These are phyloP conservation scores for Liposcelis brunnea DNA, from an alignment of 2,888 invertebrate genomes.

Conservation along the genomic window DNA sequence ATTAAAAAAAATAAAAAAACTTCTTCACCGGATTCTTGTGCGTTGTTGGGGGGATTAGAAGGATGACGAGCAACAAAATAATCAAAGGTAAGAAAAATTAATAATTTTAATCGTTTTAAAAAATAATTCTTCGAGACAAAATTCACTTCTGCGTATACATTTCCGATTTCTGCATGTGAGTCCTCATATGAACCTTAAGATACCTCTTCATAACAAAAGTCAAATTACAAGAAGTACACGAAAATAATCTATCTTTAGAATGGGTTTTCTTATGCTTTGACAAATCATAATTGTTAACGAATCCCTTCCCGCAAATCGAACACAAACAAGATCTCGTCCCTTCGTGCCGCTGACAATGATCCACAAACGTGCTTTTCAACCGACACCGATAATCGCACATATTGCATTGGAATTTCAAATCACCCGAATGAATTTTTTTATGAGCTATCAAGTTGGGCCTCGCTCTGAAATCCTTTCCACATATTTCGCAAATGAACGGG, in stretches of 20 bases:
- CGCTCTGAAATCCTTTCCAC: background rate
- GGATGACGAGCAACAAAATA: no score
- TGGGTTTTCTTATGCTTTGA: conserved; percentile 1
- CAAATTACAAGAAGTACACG: background rate
- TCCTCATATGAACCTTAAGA: background rate
- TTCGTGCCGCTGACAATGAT: background rate
- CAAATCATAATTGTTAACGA: conserved; percentile 1
- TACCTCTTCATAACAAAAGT: background rate
- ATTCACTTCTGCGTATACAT: no score
- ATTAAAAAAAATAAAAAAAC: no score
- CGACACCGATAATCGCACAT: background rate
- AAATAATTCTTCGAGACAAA: no score
- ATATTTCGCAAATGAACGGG: conserved; percentile 2
- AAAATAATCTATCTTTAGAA: background rate
- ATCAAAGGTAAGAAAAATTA: no score
- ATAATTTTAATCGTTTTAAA: no score
- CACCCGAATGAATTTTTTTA: background rate
- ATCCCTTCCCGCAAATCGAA: conserved; percentile 1
- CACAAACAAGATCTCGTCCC: background rate
- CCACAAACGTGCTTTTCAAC: background rate
- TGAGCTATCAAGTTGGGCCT: background rate
- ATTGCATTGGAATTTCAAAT: background rate
- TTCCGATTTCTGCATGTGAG: background rate
- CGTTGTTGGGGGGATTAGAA: no score
- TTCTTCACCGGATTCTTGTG: no score